Base-by-base conservation (phyloP, 2,888 invertebrate species). In the Eupelmus urozonus region DNA sequence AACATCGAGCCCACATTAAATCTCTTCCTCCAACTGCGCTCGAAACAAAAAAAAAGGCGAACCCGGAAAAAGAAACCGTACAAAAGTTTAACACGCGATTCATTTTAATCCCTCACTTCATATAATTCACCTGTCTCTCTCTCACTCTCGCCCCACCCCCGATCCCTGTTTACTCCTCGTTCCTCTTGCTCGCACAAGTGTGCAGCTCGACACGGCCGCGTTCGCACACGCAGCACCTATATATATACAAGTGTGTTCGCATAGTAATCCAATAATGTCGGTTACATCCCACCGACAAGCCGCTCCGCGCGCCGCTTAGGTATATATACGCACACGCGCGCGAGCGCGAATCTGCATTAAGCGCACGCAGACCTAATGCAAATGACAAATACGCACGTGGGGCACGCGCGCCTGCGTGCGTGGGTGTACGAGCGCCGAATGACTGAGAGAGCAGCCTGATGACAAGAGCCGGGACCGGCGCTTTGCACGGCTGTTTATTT, bases 221-320 rank as follows among this genome's bases (percentile, higher is more conserved):
- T n/a, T n/a, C n/a, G n/a, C n/a, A n/a, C n/a, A n/a, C n/a, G n/a
- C n/a, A n/a, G n/a, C n/a, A n/a, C 45, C 25, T 34, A 51, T 25
- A 40, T 27, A 74, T 57, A 34, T 53, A 34, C 18, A 51, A 16
- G 27, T 60, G 40, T 62, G 45, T 60, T 40, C 40, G 40, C 7
- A 45, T 11, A 62, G 79, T 76, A 79, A 76, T 79, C 76, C 76
- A 76, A 79, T 79, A 79, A 79, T 73, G 79, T 79, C 76, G 73
- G 72, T 79, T 79, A 73, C 79, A 73, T 73, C 75, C 79, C 67
- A 65, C 69, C 67, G 74, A 74, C 65, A 69, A 62, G 27, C 67
- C 65, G 2, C 62, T 18, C 34, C n/a, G 20, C 51, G 9, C 60
- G 20, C 13, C 18, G 59, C 51, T 13, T 16, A 45, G 16, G 16